Conservation (phyloP, 2,888 invertebrate species). For the Pomacea canaliculata region DNA sequence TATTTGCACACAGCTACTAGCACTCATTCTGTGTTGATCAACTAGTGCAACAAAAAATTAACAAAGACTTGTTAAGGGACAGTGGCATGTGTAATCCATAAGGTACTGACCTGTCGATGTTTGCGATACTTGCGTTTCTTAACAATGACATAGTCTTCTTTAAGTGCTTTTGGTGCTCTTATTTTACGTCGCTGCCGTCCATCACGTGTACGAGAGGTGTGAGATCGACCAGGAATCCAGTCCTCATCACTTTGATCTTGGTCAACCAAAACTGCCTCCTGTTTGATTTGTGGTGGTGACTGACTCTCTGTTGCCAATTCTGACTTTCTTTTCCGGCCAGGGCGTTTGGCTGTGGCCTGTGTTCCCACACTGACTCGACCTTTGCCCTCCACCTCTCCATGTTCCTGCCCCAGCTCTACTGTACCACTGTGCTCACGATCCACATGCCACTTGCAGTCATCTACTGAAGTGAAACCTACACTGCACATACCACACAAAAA, state of each 20-base stretch:
- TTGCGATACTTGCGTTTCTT: slow-evolving; percentile 25
- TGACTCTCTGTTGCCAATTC: slow-evolving; percentile 24
- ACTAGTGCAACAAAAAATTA: no score
- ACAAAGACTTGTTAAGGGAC: no score
- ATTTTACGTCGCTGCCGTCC: slow-evolving; percentile 48
- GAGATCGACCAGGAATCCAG: slow-evolving; percentile 25
- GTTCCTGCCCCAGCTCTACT: slow-evolving; percentile 29
- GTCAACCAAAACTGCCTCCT: slow-evolving; percentile 20
- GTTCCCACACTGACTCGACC: slow-evolving; percentile 58
- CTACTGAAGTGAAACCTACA: slow-evolving; percentile 63
- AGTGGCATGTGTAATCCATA: neutral
- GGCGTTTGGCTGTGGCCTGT: slow-evolving; percentile 50
- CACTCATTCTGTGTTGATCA: no score
- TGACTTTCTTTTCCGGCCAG: slow-evolving; percentile 49
- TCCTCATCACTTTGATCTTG: slow-evolving; percentile 37
- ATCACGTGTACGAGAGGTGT: slow-evolving; percentile 29
- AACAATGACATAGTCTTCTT: slow-evolving; percentile 54
- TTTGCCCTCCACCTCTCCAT: slow-evolving; percentile 21
- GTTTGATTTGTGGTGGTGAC: slow-evolving; percentile 37
- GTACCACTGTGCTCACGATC: slow-evolving; percentile 53
- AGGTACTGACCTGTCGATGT: slow-evolving; percentile 22
- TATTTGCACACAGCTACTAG: no score
- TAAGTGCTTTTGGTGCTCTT: slow-evolving; percentile 52
- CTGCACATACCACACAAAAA: slow-evolving; percentile 69
- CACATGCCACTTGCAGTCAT: slow-evolving; percentile 68